Conservation (phyloP, 2,113 vertebrate species). For the Cyprinodon tularosa region DNA sequence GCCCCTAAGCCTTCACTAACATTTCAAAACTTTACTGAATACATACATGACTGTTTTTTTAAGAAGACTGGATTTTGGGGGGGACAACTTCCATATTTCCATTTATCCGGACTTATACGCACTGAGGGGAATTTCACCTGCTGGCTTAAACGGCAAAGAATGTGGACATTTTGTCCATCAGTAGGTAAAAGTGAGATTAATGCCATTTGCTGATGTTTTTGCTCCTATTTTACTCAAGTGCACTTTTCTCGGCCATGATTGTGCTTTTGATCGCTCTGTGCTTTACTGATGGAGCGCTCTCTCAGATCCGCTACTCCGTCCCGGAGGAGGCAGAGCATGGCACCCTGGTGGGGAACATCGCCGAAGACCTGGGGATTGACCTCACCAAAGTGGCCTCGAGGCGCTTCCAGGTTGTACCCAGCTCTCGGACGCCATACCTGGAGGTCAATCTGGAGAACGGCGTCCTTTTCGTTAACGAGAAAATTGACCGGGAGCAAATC, state of each 20-base stretch:
- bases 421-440: slow-evolving; percentile 92
- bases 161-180: slow-evolving; percentile 38
- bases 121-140: slow-evolving; percentile 35
- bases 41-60: slow-evolving; percentile 42
- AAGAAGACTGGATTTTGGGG: slow-evolving; percentile 12
- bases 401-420: slow-evolving; percentile 93
- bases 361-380: slow-evolving; percentile 98
- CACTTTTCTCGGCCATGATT: slow-evolving; percentile 88
- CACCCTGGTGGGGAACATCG: slow-evolving; percentile 98
- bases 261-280: slow-evolving; percentile 86
- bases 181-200: background rate
- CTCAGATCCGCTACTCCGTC: slow-evolving; percentile 96
- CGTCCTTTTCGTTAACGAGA: slow-evolving; percentile 91
- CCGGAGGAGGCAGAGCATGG: slow-evolving; percentile 96
- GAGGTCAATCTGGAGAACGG: slow-evolving; percentile 96
- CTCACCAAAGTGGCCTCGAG: slow-evolving; percentile 95
- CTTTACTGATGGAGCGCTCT: slow-evolving; percentile 85
- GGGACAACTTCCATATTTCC: slow-evolving; percentile 36
- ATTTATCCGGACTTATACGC: slow-evolving; percentile 60
- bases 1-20: slow-evolving; percentile 35
- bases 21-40: slow-evolving; percentile 21
- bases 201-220: background rate
- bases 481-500: slow-evolving; percentile 95
- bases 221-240: slow-evolving; percentile 55
- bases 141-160: slow-evolving; percentile 47